Conservation (phyloP, 2,888 invertebrate species). For the Agonopterix heracliana region DNA sequence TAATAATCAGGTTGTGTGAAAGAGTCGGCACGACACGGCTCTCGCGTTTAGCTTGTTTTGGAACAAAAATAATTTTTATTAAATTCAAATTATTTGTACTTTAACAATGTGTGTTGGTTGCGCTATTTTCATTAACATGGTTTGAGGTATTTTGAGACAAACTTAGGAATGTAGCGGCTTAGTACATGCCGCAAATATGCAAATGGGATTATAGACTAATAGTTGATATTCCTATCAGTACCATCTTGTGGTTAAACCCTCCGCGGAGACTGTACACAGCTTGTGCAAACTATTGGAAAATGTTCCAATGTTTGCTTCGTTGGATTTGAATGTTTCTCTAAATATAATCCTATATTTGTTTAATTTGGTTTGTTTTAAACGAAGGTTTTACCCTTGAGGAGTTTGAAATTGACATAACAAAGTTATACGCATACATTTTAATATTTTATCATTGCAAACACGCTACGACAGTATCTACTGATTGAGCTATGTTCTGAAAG, state of each 20-base stretch:
- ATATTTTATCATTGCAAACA: no score
- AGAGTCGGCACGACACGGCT: conserved; percentile 16
- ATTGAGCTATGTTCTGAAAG: not conserved
- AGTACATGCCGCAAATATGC: conserved; percentile 54
- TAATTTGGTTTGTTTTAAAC: conserved; percentile 65
- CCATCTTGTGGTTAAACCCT: conserved; percentile 26
- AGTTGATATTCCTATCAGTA: conserved; percentile 34
- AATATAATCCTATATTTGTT: conserved; percentile 77
- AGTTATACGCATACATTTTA: not conserved
- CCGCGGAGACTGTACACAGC: conserved; percentile 40
- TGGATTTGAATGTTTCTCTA: conserved; percentile 72
- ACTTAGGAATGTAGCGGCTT: conserved; percentile 58
- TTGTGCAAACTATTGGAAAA: conserved; percentile 46
- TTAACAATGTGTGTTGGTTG: conserved; percentile 63
- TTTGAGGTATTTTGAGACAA: conserved; percentile 58
- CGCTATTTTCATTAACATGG: conserved; percentile 62
- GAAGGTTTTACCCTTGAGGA: conserved; percentile 8
- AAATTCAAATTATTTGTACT: conserved; percentile 18
- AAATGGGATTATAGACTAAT: conserved; percentile 65
- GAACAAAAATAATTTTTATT: conserved; percentile 5
- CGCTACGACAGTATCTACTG: no score
- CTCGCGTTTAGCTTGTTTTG: conserved; percentile 13
- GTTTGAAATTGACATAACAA: not conserved
- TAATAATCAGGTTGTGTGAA: conserved; percentile 22
- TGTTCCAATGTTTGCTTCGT: conserved; percentile 54